Conservation (phyloP, 2,888 invertebrate genomes). For the Lapara coniferarum region DNA sequence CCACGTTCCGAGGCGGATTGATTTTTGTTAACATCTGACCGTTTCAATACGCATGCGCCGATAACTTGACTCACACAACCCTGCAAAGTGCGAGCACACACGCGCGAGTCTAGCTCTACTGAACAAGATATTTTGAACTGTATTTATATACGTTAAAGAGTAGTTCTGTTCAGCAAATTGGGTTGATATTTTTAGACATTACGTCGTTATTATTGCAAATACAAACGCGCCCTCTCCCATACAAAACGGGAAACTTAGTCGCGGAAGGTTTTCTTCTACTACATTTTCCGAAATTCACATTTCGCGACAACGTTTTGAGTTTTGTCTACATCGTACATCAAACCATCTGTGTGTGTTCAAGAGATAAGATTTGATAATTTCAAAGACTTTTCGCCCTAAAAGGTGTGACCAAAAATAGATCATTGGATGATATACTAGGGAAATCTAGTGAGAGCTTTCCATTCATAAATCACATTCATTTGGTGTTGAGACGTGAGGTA, state of each 20-base stretch:
- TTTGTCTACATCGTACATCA: constrained; percentile 44
- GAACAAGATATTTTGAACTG: constrained; percentile 39
- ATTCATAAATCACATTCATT: constrained; percentile 79
- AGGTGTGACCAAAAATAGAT: constrained; percentile 69
- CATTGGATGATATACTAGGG: constrained; percentile 57
- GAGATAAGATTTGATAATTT: constrained; percentile 36
- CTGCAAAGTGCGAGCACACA: constrained; percentile 52
- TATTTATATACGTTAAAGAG: constrained; percentile 35
- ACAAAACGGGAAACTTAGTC: constrained; percentile 72
- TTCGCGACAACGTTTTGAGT: constrained; percentile 54
- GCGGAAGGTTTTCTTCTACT: constrained; percentile 74
- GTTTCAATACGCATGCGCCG: constrained; percentile 68
- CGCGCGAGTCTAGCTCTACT: constrained; percentile 36
- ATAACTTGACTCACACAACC: constrained; percentile 61
- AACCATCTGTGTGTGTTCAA: constrained; percentile 49
- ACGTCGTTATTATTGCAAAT: constrained; percentile 67
- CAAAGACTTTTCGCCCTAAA: constrained; percentile 38
- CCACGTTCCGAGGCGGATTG: constrained; percentile 75
- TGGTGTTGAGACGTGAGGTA: constrained; percentile 67
- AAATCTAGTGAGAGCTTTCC: constrained; percentile 63
- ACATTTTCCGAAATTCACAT: constrained; percentile 68
- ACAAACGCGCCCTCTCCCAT: constrained; percentile 79
- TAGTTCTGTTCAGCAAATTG: constrained; percentile 29
- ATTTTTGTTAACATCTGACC: constrained; percentile 73
- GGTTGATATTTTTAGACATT: constrained; percentile 78